Conservation (phyloP, 1,140 invertebrate species). For the Solenopsis fugax region DNA sequence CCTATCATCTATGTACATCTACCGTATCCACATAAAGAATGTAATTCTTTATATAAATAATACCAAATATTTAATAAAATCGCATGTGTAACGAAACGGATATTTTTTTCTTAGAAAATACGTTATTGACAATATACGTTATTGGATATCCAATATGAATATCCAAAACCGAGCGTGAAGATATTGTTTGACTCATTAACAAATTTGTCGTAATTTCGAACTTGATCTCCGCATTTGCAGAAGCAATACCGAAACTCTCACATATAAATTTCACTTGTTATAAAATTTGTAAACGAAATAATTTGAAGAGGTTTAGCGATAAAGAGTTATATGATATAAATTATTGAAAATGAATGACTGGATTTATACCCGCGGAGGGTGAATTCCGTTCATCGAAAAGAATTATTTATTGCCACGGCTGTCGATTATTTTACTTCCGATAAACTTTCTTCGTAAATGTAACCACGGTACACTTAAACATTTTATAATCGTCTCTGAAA, state of each 20-base stretch:
- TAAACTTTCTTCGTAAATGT: neutral
- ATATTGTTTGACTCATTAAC: constrained; percentile 1
- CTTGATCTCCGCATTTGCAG: neutral
- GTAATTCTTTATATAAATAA: constrained; percentile 54
- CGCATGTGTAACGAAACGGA: constrained; percentile 22
- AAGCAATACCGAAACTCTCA: neutral
- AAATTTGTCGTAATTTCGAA: neutral
- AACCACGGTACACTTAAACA: neutral
- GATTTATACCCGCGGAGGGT: neutral
- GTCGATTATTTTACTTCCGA: constrained; percentile 35
- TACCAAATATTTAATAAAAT: constrained; percentile 57
- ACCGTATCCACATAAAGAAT: constrained; percentile 28
- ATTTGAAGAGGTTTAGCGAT: neutral
- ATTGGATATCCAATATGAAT: neutral
- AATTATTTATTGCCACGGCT: constrained; percentile 26
- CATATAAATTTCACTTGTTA: constrained; percentile 11
- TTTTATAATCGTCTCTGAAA: constrained; percentile 37
- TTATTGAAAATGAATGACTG: constrained; percentile 19
- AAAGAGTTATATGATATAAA: neutral
- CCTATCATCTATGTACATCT: constrained; percentile 29
- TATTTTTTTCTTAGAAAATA: constrained; percentile 42
- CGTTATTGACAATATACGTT: neutral
- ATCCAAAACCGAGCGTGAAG: neutral
- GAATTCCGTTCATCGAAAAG: neutral
- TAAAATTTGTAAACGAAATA: constrained; percentile 31